Evolutionary conservation across 2,888 invertebrate genomes (phyloP).

Genomic region (Ptilodon capucinus): DNA sequence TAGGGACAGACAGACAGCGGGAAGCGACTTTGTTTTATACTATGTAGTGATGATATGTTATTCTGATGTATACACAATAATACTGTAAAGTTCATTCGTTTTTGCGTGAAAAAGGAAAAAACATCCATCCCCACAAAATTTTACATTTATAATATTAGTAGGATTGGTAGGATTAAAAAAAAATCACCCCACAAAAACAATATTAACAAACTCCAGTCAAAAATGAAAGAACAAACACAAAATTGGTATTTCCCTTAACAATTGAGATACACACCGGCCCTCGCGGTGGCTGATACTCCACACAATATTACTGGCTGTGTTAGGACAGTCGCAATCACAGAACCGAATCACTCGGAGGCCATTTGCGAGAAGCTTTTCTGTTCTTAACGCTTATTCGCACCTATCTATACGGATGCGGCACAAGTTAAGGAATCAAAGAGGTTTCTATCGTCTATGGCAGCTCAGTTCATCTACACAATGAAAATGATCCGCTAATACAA

Average conservation of each 20-base stretch:
- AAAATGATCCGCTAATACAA: no score
- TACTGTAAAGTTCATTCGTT: no score
- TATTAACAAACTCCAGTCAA: not conserved
- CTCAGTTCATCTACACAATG: no score
- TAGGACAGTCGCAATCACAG: conserved; percentile 41
- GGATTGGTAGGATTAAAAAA: no score
- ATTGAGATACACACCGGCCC: not conserved
- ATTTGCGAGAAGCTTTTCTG: conserved; percentile 45
- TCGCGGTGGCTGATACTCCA: conserved; percentile 5
- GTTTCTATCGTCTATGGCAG: no score
- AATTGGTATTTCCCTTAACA: not conserved
- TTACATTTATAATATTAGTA: no score
- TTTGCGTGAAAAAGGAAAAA: no score
- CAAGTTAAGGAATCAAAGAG: conserved; percentile 15
- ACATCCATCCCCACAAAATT: no score
- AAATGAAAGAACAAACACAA: not conserved
- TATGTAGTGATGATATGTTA: no score
- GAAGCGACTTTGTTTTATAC: no score
- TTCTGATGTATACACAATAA: no score
- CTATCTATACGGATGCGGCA: conserved; percentile 32
- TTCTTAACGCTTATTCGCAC: conserved; percentile 45
- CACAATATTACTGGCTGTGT: conserved; percentile 29
- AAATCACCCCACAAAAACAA: not conserved
- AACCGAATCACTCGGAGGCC: conserved; percentile 40
- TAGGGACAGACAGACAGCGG: no score